These are phyloP conservation scores for Babylonia areolata DNA, from an alignment of 1,140 invertebrate species.

Conservation along the genomic window DNA sequence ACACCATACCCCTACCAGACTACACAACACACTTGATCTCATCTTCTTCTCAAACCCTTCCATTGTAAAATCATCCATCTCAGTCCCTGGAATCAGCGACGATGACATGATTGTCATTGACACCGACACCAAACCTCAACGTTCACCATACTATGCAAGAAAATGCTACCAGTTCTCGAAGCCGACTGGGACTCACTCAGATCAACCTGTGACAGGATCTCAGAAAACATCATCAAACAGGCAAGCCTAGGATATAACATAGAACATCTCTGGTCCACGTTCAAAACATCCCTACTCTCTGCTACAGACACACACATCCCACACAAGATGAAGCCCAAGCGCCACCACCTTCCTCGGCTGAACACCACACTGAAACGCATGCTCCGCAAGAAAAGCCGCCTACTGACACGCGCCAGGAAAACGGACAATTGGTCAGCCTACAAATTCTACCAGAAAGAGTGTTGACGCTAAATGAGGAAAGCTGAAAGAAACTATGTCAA, in stretches of 20 bases:
- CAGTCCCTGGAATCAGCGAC: not conserved
- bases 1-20: not conserved
- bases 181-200: too few relatives aligned
- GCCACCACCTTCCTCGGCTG: not conserved
- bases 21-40: not conserved
- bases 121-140: too few relatives aligned
- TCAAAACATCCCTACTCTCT: not conserved
- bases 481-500: constrained; percentile 39
- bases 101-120: too few relatives aligned
- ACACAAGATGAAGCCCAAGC: not conserved
- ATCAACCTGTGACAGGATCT: too few relatives aligned
- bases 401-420: not conserved
- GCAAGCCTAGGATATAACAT: too few relatives aligned
- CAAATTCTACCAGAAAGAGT: constrained; percentile 34
- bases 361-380: not conserved
- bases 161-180: too few relatives aligned
- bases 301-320: not conserved
- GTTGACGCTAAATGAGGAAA: constrained; percentile 38
- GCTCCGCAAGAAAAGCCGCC: not conserved
- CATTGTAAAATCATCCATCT: constrained; percentile 30
- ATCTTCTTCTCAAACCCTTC: not conserved
- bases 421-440: constrained; percentile 13
- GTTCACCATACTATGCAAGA: too few relatives aligned
- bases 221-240: too few relatives aligned
- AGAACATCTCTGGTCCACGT: not conserved